These are phyloP conservation scores for Notothenia rossii DNA, from an alignment of 2,113 vertebrate species.

Conservation along the genomic window DNA sequence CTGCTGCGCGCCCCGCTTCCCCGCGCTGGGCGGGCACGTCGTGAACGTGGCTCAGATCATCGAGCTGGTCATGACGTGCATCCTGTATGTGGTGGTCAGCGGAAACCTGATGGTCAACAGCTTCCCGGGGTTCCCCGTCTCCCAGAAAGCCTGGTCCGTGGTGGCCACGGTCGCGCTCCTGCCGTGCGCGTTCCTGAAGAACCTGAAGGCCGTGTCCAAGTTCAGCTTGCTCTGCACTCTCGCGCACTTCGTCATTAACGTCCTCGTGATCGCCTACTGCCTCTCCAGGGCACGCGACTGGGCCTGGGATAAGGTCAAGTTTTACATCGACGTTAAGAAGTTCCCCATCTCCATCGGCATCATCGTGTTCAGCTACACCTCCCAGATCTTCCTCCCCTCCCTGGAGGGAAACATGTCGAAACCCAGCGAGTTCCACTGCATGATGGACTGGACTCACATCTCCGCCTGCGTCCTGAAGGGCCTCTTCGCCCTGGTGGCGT, in stretches of 20 bases:
- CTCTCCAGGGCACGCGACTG: slow-evolving; percentile 94
- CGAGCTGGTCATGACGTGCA: slow-evolving; percentile 98
- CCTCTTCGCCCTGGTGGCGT: slow-evolving; percentile 95
- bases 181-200: slow-evolving; percentile 96
- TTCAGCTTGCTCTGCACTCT: slow-evolving; percentile 96
- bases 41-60: slow-evolving; percentile 99
- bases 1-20: slow-evolving; percentile 95
- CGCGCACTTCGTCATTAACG: slow-evolving; percentile 95
- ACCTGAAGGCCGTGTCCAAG: slow-evolving; percentile 96
- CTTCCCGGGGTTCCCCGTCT: slow-evolving; percentile 92
- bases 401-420: slow-evolving; percentile 97
- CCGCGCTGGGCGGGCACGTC: slow-evolving; percentile 91
- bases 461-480: slow-evolving; percentile 96
- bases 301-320: slow-evolving; percentile 99
- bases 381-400: slow-evolving; percentile 97
- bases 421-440: slow-evolving; percentile 95
- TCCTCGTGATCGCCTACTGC: slow-evolving; percentile 96
- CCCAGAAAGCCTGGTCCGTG: slow-evolving; percentile 98
- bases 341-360: slow-evolving; percentile 98
- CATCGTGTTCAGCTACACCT: slow-evolving; percentile 99
- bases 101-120: slow-evolving; percentile 99
- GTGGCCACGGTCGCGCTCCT: slow-evolving; percentile 93
- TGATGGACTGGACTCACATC: slow-evolving; percentile 99
- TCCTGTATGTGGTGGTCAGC: slow-evolving; percentile 97
- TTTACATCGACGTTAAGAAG: slow-evolving; percentile 98